These are phyloP conservation scores for Lydus trimaculatus DNA, from an alignment of 2,888 invertebrate species.

Conservation along the genomic window DNA sequence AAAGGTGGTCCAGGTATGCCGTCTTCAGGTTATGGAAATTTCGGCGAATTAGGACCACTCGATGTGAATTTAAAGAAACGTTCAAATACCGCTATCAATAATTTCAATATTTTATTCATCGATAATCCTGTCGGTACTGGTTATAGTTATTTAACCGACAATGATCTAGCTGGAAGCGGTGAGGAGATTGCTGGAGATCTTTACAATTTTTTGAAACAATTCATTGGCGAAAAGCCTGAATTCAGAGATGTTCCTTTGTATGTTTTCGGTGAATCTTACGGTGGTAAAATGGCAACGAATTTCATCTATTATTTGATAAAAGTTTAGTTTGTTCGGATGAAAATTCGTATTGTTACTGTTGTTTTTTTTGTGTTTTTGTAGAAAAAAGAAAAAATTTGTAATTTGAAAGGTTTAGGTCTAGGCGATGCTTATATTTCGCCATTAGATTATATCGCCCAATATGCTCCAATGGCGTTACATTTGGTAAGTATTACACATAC, in stretches of 20 bases:
- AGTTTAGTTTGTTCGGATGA: slow-evolving; percentile 53
- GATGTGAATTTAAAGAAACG: slow-evolving; percentile 65
- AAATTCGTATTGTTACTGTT: not conserved
- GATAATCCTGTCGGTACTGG: slow-evolving; percentile 91
- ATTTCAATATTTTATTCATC: slow-evolving; percentile 77
- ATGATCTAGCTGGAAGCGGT: slow-evolving; percentile 64
- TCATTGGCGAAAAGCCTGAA: slow-evolving; percentile 72
- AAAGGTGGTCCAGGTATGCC: slow-evolving; percentile 65
- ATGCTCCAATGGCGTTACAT: slow-evolving; percentile 80
- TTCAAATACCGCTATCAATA: slow-evolving; percentile 63
- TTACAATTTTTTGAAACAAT: slow-evolving; percentile 72
- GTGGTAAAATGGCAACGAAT: slow-evolving; percentile 89
- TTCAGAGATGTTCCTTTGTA: slow-evolving; percentile 80
- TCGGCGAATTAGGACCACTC: slow-evolving; percentile 80
- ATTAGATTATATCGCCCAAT: slow-evolving; percentile 80
- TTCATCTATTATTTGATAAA: slow-evolving; percentile 71
- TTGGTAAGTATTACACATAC: slow-evolving; percentile 62
- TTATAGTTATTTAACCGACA: slow-evolving; percentile 76
- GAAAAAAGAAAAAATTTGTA: slow-evolving; percentile 59
- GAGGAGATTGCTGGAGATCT: slow-evolving; percentile 76
- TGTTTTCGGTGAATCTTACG: slow-evolving; percentile 88
- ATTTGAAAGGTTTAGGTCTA: slow-evolving; percentile 79
- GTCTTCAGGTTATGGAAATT: slow-evolving; percentile 71
- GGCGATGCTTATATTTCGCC: slow-evolving; percentile 92
- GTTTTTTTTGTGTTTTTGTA: not conserved